phyloP scores from a whole-genome alignment of 1,140 invertebrate species.

The Drosophila erecta region DNA sequence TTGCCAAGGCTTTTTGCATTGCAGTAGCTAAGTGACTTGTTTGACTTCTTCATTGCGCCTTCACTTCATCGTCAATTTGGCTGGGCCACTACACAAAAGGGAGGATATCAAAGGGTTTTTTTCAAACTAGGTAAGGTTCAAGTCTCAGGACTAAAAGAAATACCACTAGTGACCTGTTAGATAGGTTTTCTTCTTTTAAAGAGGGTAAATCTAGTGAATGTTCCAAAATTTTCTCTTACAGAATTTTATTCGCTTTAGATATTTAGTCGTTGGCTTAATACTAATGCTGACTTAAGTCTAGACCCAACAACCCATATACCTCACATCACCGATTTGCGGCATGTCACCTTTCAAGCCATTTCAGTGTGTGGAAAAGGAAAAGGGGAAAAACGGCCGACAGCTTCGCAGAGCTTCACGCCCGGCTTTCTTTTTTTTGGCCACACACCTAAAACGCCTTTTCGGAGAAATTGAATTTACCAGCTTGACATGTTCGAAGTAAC shows the following conservation, averaged over 20 bases:
- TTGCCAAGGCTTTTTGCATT: conserved; percentile 59
- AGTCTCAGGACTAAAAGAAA: too few species aligned
- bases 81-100: conserved; percentile 18
- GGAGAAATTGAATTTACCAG: conserved; percentile 69
- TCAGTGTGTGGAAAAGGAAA: background rate
- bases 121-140: too few species aligned
- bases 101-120: background rate
- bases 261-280: too few species aligned
- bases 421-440: conserved; percentile 28
- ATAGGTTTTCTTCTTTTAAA: too few species aligned
- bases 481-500: conserved; percentile 55
- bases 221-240: too few species aligned
- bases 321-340: conserved; percentile 4
- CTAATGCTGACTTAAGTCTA: too few species aligned
- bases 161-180: too few species aligned
- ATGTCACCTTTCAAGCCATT: conserved; percentile 15
- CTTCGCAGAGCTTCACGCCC: conserved; percentile 21
- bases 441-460: background rate
- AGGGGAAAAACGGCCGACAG: conserved; percentile 13
- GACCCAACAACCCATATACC: background rate
- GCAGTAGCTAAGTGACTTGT: conserved; percentile 67
- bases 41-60: conserved; percentile 73
- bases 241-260: too few species aligned
- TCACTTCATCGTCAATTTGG: conserved; percentile 41
- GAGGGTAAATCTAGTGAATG: too few species aligned